These are phyloP conservation scores for Anguilla rostrata DNA, from an alignment of 2,113 vertebrate genomes.

Conservation along the genomic window DNA sequence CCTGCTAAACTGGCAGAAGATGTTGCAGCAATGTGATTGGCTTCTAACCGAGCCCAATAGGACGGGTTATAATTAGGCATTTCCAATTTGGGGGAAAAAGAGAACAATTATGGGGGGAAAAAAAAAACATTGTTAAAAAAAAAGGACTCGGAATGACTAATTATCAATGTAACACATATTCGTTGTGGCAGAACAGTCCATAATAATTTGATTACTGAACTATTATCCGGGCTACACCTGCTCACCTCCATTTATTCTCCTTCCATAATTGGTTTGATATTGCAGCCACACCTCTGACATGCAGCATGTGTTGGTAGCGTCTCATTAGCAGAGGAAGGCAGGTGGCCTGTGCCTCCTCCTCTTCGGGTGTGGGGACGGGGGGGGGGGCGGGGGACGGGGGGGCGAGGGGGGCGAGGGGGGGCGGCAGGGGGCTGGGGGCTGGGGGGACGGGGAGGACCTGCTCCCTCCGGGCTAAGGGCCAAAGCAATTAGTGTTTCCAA, in stretches of 20 bases:
- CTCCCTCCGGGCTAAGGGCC: not conserved
- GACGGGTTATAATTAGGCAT: too few species aligned
- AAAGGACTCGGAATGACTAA: too few species aligned
- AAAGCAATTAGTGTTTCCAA: not conserved
- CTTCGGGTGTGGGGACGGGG: not conserved
- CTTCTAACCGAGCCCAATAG: too few species aligned
- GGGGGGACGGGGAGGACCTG: not conserved
- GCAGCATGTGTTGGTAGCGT: not conserved
- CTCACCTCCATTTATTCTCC: not conserved
- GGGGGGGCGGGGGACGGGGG: too few species aligned
- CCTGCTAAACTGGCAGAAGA: too few species aligned
- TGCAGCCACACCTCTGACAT: not conserved
- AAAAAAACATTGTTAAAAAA: too few species aligned
- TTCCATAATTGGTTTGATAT: constrained; percentile 15
- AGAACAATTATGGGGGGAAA: too few species aligned
- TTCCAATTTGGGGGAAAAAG: too few species aligned
- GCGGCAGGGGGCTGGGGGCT: not conserved
- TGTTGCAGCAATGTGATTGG: too few species aligned
- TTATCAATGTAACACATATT: not conserved
- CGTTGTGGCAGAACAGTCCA: not conserved
- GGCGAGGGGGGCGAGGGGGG: too few species aligned
- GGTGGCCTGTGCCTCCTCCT: not conserved
- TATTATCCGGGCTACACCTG: constrained; percentile 8
- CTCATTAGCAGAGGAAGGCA: not conserved
- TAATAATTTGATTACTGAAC: not conserved